A percentile compares a stretch with the other conserved stretches of the same genome.
These are phyloP conservation scores for Leucophenga montana DNA, from an alignment of 2,888 invertebrate genomes.

Conservation along the genomic window DNA sequence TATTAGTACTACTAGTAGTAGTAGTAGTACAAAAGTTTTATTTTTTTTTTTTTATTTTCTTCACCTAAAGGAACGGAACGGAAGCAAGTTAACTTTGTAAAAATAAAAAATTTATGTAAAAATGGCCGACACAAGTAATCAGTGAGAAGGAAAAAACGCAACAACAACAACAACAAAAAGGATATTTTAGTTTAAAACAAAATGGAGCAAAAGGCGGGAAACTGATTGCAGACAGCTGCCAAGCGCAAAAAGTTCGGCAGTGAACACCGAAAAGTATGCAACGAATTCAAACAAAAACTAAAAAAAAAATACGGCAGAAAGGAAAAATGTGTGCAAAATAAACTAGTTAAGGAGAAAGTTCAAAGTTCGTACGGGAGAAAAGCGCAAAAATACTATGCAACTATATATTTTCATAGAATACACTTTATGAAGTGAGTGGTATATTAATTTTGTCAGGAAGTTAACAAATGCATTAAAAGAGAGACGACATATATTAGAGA, in stretches of 20 bases:
- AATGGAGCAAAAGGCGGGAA: conserved; percentile 19
- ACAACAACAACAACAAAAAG: conserved; percentile 8
- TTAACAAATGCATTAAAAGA: neutral
- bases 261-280: conserved; percentile 21
- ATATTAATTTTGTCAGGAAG: no score
- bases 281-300: neutral
- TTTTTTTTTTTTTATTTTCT: no score
- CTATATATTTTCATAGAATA: neutral
- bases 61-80: neutral
- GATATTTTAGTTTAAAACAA: conserved; percentile 13
- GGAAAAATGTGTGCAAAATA: neutral
- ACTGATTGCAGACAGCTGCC: conserved; percentile 25
- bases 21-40: no score
- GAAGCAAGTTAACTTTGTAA: conserved; percentile 26
- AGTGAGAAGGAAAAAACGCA: conserved; percentile 1
- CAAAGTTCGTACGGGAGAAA: conserved; percentile 9
- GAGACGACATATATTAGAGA: no score
- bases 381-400: neutral
- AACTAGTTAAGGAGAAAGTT: conserved; percentile 21
- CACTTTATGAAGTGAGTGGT: neutral
- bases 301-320: neutral
- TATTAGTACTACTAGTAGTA: neutral
- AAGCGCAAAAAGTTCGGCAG: conserved; percentile 21
- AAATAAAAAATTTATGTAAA: conserved; percentile 23
- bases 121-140: conserved; percentile 25